Percentiles rank a stretch among this genome's conserved stretches.
phyloP scores from a whole-genome alignment of 2,113 vertebrate genomes.

The Erpornis zantholeuca region DNA sequence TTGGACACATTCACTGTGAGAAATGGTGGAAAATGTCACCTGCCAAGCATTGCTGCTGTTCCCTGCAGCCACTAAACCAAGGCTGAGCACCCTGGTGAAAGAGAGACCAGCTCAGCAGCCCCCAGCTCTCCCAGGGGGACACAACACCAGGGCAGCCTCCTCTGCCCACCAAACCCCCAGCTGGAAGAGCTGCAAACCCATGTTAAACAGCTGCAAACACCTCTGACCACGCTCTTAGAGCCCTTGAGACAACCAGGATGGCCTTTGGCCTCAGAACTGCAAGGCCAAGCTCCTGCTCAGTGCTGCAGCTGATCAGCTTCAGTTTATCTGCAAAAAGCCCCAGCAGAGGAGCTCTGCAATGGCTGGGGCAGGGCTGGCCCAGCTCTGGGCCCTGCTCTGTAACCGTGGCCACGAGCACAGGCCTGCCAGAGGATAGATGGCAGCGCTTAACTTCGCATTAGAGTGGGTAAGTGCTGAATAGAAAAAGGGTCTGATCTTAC shows the following conservation, averaged over 20 bases:
- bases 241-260: background rate
- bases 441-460: background rate
- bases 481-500: background rate
- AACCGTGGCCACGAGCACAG: background rate
- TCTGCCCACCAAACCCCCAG: background rate
- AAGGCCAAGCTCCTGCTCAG: background rate
- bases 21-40: background rate
- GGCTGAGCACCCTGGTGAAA: background rate
- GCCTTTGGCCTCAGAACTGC: background rate
- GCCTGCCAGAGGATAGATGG: background rate
- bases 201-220: background rate
- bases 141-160: background rate
- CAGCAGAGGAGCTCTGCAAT: background rate
- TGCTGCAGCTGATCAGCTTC: background rate
- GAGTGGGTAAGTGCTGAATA: background rate
- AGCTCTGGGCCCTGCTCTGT: background rate
- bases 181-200: background rate
- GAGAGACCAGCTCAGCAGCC: background rate
- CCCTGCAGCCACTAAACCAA: background rate
- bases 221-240: background rate
- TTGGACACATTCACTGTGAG: fast-evolving
- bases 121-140: background rate
- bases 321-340: background rate
- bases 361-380: background rate
- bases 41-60: background rate